Base-by-base conservation (phyloP, 2,797 vertebrate species). In the Onychomys leucogaster region DNA sequence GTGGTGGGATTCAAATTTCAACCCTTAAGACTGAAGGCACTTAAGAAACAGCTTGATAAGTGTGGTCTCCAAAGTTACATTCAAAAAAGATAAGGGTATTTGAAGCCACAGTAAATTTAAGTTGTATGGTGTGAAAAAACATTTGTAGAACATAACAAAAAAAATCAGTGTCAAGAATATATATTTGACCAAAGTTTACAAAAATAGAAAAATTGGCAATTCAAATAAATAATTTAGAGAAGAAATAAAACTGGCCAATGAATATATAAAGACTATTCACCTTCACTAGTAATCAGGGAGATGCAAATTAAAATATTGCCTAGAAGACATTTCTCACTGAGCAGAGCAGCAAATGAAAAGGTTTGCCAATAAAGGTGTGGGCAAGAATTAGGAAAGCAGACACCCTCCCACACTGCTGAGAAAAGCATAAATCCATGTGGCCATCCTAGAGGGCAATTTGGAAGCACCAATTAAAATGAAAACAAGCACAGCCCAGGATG, bases 131-230 rank as follows among this genome's bases (percentile, higher is more conserved):
- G 21, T 2, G 25, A 96, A 87, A 87, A 95, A 95, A 80, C 55
- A 91, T 81, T 84, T 93, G 80, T 29, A 87, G 43, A 11, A 37
- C 14, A 13, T 65, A 92, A 89, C 52, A 96, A 95, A 43, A 77
- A 80, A n/a, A 73, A 89, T 52, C 52, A 63, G 34, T 49, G 73
- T 92, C 34, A 95, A 96, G 77, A 90, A 75, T 61, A 78, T 32
- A 63, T 78, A 76, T 29, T 46, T 92, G 49, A 91, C 9, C 77
- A 82, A 89, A 78, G 46, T 78, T 71, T 94, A 96, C 17, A 87
- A 85, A 97, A 95, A 43, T n/a, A 84, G 88, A 93, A 93, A 92
- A 93, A 87, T 29, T 21, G 63, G 34, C 29, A 92, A 78, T 82
- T 34, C 7, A 12, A 29, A 94, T 16, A 90, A 88, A 92, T 77